These are phyloP conservation scores for Serinus canaria DNA, from an alignment of 2,113 vertebrate genomes.

Conservation along the genomic window DNA sequence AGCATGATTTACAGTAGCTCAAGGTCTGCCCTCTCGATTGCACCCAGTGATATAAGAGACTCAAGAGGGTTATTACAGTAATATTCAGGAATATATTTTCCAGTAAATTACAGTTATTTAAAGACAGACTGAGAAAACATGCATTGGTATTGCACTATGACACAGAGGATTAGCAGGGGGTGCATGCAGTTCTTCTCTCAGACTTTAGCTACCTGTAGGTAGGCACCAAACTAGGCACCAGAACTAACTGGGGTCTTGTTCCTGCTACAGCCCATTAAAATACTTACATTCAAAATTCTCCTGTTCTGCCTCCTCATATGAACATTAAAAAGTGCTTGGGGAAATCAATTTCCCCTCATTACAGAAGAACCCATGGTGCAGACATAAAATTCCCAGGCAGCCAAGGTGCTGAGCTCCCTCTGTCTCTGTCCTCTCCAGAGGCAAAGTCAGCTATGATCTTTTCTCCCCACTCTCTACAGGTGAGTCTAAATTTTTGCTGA, in stretches of 20 bases:
- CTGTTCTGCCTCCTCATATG: fast-evolving
- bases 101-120: slow-evolving; percentile 43
- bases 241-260: neutral
- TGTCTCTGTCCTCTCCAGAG: neutral
- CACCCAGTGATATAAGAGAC: neutral
- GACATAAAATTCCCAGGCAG: neutral
- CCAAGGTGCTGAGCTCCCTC: neutral
- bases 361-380: neutral
- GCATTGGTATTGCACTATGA: neutral
- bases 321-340: neutral
- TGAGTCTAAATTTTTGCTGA: neutral
- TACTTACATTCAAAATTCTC: neutral
- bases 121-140: neutral
- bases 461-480: neutral
- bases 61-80: slow-evolving; percentile 47
- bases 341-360: neutral
- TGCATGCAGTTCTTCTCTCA: neutral
- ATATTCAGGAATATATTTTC: slow-evolving; percentile 55
- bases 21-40: slow-evolving; percentile 52
- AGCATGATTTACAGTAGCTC: slow-evolving; percentile 35
- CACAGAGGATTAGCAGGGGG: neutral
- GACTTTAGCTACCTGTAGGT: neutral
- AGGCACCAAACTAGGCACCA: neutral
- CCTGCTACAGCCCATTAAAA: neutral
- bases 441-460: neutral